Conservation (phyloP, 2,888 invertebrate species). For the Spodoptera littoralis region DNA sequence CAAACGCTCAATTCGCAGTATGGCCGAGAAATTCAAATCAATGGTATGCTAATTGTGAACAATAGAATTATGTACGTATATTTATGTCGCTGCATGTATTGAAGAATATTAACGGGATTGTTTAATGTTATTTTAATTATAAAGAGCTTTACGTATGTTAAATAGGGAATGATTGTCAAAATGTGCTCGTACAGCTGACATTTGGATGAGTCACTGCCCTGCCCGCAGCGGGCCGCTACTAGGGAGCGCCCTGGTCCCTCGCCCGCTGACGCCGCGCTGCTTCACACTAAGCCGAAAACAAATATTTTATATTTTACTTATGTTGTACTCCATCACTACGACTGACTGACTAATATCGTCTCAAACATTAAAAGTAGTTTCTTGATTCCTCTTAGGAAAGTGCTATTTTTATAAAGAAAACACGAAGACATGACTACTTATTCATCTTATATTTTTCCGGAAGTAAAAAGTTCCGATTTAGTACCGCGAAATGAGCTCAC, state of each 20-base stretch:
- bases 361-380: not conserved
- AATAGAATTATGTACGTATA: conserved; percentile 3
- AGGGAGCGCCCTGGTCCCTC: conserved; percentile 58
- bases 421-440: not conserved
- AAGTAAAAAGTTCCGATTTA: not conserved
- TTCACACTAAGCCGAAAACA: conserved; percentile 37
- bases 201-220: conserved; percentile 68
- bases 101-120: not conserved
- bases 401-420: not conserved
- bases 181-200: conserved; percentile 58
- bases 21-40: conserved; percentile 7
- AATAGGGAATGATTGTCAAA: conserved; percentile 57
- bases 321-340: conserved; percentile 22
- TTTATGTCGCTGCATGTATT: conserved; percentile 1
- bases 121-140: conserved; percentile 16
- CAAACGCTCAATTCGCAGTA: conserved; percentile 7
- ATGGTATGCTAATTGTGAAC: conserved; percentile 8
- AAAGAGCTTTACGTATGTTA: conserved; percentile 15
- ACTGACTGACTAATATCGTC: conserved; percentile 15
- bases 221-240: conserved; percentile 41
- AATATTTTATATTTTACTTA: conserved; percentile 27
- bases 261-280: conserved; percentile 30
- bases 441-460: not conserved
- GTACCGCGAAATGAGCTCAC: not conserved
- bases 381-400: not conserved